These are phyloP conservation scores for Hypomecis punctinalis DNA, from an alignment of 2,888 invertebrate species.

Conservation along the genomic window DNA sequence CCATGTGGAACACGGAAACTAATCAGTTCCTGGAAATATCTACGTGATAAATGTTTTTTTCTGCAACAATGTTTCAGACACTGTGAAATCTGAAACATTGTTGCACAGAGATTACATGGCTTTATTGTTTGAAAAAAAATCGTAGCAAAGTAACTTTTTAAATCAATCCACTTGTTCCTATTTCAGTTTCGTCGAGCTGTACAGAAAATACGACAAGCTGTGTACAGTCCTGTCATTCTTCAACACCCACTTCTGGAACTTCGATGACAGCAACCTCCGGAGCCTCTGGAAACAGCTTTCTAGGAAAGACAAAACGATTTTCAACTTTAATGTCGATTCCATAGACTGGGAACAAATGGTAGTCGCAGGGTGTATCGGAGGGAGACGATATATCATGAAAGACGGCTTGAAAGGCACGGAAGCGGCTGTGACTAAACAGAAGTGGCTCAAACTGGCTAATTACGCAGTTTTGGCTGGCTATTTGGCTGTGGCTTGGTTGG, in stretches of 20 bases:
- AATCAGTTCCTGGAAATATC: no score
- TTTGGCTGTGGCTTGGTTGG: background rate
- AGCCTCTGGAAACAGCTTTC: constrained; percentile 21
- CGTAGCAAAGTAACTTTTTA: no score
- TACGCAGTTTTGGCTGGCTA: background rate
- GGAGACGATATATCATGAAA: constrained; percentile 17
- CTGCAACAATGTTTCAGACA: no score
- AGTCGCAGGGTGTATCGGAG: constrained; percentile 6
- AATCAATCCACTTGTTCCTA: no score
- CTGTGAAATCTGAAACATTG: no score
- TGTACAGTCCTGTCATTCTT: constrained; percentile 17
- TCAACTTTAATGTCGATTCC: constrained; percentile 24
- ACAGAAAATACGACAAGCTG: constrained; percentile 29
- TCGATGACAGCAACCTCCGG: constrained; percentile 31
- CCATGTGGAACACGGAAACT: no score
- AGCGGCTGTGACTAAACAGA: constrained; percentile 1
- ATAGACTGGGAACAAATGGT: constrained; percentile 16
- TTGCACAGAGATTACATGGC: no score
- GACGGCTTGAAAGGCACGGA: constrained; percentile 25
- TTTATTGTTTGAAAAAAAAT: no score
- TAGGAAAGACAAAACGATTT: constrained; percentile 30
- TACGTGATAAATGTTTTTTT: no score
- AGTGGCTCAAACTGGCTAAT: constrained; percentile 4
- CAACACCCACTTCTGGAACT: constrained; percentile 28
- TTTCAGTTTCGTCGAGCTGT: constrained; percentile 26